Evolutionary conservation across 1,140 invertebrate genomes (phyloP).

Genomic region (Zaprionus tsacasi): DNA sequence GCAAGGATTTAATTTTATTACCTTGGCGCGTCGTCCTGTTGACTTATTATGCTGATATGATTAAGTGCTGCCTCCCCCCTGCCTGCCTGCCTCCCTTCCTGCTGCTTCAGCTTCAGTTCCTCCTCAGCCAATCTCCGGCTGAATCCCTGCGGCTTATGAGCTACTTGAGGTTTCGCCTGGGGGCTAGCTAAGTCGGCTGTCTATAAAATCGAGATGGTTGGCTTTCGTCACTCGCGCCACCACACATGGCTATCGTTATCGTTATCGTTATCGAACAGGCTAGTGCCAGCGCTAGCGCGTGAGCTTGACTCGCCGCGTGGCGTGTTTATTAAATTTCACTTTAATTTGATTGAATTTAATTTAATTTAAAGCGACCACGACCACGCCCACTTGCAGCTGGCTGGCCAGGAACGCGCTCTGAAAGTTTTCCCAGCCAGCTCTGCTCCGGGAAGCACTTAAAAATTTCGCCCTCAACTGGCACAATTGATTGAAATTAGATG

Average conservation of each 20-base stretch:
- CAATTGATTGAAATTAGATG: conserved; percentile 80
- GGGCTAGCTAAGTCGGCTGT: conserved; percentile 26
- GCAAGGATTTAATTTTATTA: conserved; percentile 81
- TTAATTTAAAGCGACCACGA: conserved; percentile 18
- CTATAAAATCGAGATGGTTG: conserved; percentile 31
- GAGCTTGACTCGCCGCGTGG: not conserved
- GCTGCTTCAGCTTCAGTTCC: not conserved
- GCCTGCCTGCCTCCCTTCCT: not conserved
- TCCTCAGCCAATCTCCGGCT: not conserved
- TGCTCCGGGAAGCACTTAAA: conserved; percentile 45
- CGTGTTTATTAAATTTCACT: conserved; percentile 44
- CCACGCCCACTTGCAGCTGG: not conserved
- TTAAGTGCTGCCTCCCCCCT: conserved; percentile 57
- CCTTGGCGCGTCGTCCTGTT: conserved; percentile 48
- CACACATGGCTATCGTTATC: conserved; percentile 11
- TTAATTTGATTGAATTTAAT: conserved; percentile 45
- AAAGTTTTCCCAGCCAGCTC: conserved; percentile 2
- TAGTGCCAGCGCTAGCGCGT: no score
- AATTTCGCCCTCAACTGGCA: conserved; percentile 47
- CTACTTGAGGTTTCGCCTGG: conserved; percentile 29
- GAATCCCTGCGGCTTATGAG: conserved; percentile 20
- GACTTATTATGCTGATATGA: conserved; percentile 81
- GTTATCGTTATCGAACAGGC: conserved; percentile 1
- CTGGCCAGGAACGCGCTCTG: no score
- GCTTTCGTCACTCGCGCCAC: conserved; percentile 10